Evolutionary conservation across 1,140 invertebrate genomes (phyloP), one percentile per base, ranked within the genome.

Genomic region (Hermetia illucens): DNA sequence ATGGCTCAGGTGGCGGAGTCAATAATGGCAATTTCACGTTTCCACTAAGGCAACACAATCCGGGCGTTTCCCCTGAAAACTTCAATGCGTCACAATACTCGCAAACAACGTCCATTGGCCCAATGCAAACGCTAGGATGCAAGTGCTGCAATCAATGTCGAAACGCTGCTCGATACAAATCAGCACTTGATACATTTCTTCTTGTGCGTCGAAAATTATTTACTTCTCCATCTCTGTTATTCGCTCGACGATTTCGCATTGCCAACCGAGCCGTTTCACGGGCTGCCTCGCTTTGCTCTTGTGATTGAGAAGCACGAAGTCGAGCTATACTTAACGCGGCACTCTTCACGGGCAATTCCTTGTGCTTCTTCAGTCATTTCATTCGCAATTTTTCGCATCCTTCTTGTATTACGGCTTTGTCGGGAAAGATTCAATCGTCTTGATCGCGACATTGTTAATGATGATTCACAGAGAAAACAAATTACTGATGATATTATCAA

Each of bases 251-350:
- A 43, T 52, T 47, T 32, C 29, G 34, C 48, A 52, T 57, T 52
- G 19, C 36, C 21, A 49, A 51, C 44, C 50, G 39, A 55, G 50
- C 47, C 24, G 51, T 55, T 55, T 54, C 43, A 55, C 53, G 52
- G 48, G 46, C 50, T 54, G 48, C 50, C 27, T 55, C 51, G 18
- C 47, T 55, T 54, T 55, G 50, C 52, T 58, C 44, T 54, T n/a
- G n/a, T n/a, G n/a, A n/a, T n/a, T n/a, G n/a, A n/a, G n/a, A n/a
- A n/a, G n/a, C n/a, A n/a, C n/a, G n/a, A n/a, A n/a, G n/a, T n/a
- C 39, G 46, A 43, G 49, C 45, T 44, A 53, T 50, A 51, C 46
- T 45, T n/a, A 48, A 10, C 39, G 46, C 45, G 43, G 42, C 49
- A 47, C 43, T 47, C 1, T 51, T 44, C 33, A 16, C 41, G 37